Conservation (phyloP, 2,113 vertebrate genomes). For the Dissostichus mawsoni region DNA sequence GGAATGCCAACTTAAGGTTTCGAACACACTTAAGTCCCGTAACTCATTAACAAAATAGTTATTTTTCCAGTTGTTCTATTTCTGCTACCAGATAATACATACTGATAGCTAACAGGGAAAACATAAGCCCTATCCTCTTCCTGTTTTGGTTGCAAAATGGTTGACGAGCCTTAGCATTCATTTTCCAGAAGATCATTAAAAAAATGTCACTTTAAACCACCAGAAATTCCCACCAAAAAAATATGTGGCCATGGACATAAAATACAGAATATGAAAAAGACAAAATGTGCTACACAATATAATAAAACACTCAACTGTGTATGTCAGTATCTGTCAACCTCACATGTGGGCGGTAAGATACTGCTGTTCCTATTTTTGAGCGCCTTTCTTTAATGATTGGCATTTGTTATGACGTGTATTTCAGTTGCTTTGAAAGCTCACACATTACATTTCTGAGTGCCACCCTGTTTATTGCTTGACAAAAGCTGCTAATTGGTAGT, state of each 20-base stretch:
- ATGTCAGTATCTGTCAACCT: neutral
- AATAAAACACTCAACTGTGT: neutral
- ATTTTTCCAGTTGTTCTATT: too few relatives aligned
- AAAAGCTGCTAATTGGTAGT: constrained; percentile 3
- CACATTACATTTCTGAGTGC: neutral
- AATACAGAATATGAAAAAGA: neutral
- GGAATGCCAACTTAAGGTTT: too few relatives aligned
- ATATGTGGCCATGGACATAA: neutral
- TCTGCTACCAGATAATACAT: too few relatives aligned
- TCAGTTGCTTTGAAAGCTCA: neutral
- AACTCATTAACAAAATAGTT: too few relatives aligned
- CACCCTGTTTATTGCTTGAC: neutral
- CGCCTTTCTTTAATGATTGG: neutral
- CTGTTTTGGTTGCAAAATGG: too few relatives aligned
- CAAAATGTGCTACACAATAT: neutral
- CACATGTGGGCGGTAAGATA: neutral
- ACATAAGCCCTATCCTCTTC: too few relatives aligned
- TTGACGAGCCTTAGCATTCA: too few relatives aligned
- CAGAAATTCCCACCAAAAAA: neutral
- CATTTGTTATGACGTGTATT: neutral
- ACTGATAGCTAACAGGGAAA: too few relatives aligned
- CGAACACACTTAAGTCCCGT: too few relatives aligned
- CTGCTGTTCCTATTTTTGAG: neutral
- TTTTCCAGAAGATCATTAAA: too few relatives aligned
- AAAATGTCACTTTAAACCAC: neutral